A percentile compares a stretch with the other conserved stretches of the same genome.
Conservation (phyloP, 2,797 vertebrate genomes). For the Synaphobranchus kaupii region DNA sequence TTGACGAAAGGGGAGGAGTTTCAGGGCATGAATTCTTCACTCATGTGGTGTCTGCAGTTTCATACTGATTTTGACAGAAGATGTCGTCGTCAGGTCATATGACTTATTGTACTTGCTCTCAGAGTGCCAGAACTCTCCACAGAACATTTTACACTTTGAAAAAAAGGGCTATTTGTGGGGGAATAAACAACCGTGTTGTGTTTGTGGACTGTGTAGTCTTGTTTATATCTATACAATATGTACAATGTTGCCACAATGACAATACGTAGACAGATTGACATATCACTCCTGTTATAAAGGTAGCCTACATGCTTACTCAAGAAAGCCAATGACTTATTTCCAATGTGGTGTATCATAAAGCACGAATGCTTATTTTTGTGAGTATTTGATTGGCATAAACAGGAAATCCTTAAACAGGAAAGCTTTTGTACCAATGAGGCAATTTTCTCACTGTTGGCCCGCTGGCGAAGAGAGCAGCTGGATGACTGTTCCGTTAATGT, state of each 20-base stretch:
- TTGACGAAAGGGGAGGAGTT: neutral
- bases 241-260: neutral
- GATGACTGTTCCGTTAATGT: neutral
- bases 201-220: neutral
- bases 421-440: neutral
- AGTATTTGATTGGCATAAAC: neutral
- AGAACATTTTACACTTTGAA: neutral
- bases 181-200: neutral
- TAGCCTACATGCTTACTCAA: too few relatives aligned
- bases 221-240: neutral
- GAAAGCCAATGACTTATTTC: too few relatives aligned
- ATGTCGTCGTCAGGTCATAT: neutral
- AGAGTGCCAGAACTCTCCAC: neutral
- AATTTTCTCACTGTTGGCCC: neutral
- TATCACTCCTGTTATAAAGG: too few relatives aligned
- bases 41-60: neutral
- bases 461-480: neutral
- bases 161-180: neutral
- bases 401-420: neutral
- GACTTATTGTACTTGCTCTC: neutral
- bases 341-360: neutral
- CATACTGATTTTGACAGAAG: neutral
- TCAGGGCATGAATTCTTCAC: neutral
- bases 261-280: neutral
- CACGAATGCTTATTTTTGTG: neutral